Conservation (phyloP, 2,888 invertebrate genomes). For the Hirtodrosophila duncani region DNA sequence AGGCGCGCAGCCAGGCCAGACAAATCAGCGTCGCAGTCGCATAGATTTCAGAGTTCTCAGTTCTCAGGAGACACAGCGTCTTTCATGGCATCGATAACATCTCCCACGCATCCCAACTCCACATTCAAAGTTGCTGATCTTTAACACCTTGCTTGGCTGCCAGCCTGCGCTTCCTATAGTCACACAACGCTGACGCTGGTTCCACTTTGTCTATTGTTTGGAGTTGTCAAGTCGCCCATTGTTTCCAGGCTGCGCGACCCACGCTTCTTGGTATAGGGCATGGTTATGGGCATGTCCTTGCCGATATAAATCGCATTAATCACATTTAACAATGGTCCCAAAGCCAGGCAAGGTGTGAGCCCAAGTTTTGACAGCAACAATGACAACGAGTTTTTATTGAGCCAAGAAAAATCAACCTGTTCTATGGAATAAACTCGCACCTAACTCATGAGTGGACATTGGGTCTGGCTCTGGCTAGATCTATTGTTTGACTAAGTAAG, state of each 20-base stretch:
- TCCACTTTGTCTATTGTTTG: constrained; percentile 40
- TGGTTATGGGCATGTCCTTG: constrained; percentile 28
- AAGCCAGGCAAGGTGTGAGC: constrained; percentile 50
- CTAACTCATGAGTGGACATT: constrained; percentile 29
- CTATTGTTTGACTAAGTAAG: constrained; percentile 21
- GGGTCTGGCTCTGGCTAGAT: constrained; percentile 20
- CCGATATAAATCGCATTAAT: constrained; percentile 66
- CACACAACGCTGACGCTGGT: constrained; percentile 9
- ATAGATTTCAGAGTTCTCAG: not conserved
- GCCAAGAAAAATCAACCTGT: constrained; percentile 41
- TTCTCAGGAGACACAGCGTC: constrained; percentile 37
- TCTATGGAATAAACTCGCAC: constrained; percentile 24
- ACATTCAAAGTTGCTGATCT: constrained; percentile 35
- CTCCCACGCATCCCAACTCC: constrained; percentile 32
- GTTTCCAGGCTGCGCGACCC: constrained; percentile 23
- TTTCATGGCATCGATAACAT: constrained; percentile 19
- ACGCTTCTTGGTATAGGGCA: constrained; percentile 27
- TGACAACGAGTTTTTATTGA: constrained; percentile 45
- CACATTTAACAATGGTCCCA: constrained; percentile 31
- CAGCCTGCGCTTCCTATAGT: constrained; percentile 22
- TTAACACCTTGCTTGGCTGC: constrained; percentile 46
- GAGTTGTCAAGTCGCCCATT: constrained; percentile 27
- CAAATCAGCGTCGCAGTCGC: constrained; percentile 54
- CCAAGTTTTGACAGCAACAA: constrained; percentile 54
- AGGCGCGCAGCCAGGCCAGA: constrained; percentile 29